Base-by-base conservation (phyloP, 2,888 invertebrate species). In the Panorpa germanica region DNA sequence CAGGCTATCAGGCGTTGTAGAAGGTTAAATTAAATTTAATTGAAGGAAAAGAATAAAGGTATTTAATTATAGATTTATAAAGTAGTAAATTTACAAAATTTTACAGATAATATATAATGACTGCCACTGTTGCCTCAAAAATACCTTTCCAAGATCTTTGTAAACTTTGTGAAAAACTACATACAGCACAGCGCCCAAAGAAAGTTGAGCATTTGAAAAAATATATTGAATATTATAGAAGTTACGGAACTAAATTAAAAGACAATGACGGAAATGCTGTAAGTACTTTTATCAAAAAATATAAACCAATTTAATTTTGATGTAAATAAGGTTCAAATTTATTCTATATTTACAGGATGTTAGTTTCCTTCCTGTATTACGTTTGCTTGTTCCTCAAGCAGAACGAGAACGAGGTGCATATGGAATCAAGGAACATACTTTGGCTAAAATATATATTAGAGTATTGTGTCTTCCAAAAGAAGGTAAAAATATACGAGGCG, bases 401-500 rank as follows among this genome's bases (percentile, higher is more conserved):
- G 93, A 93, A 44, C 67, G 74, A 38, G 73, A 78, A 39, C 64
- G 91, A 39, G 67, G 68, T 21, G 65, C 83, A 1, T 86, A 86
- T 52, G 82, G 86, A 12, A 59, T 93, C 35, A 82, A 85, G 54
- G 76, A 81, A 52, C 60, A 65, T 19, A 68, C 70, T 38, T 59
- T 93, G 34, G 77, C 75, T 1, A 65, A 62, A 40, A 48, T 76
- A 19, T 67, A 85, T 35, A 70, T 80, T n/a, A 66, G 70, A 42
- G 70, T 83, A 28, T 57, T 90, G 28, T 70, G 75, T 34, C 54
- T 93, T 25, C 66, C 71, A 9, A 69, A 70, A 40, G 63, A 69
- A 25, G 67, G 71, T 45, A 49, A 53, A n/a, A n/a, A n/a, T n/a
- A n/a, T n/a, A n/a, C n/a, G n/a, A n/a, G n/a, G n/a, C n/a, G n/a